Evolutionary conservation across 2,113 vertebrate genomes (phyloP).

Genomic region (Leptocoma aspasia): DNA sequence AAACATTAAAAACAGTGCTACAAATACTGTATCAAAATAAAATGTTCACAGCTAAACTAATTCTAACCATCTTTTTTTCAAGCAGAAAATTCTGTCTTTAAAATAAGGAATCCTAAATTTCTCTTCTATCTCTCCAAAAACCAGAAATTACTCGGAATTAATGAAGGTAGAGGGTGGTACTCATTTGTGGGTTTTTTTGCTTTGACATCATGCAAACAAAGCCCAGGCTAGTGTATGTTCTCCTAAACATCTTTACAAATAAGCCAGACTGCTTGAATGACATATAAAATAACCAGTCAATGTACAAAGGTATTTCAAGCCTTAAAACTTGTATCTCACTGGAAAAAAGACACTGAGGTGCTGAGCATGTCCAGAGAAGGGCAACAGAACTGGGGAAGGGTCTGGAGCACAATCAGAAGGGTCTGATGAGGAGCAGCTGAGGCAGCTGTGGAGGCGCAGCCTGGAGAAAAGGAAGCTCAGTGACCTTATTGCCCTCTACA

Average conservation of each 20-base stretch:
- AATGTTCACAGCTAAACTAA: not conserved
- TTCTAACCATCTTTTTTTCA: not conserved
- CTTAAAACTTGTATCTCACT: not conserved
- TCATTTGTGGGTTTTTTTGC: not conserved
- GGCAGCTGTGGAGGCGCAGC: accelerated
- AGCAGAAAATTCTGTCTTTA: not conserved
- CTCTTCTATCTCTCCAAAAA: not conserved
- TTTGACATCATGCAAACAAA: not conserved
- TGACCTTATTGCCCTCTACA: accelerated
- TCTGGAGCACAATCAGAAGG: not conserved
- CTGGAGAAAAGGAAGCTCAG: not conserved
- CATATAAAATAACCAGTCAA: not conserved
- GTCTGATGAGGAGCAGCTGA: not conserved
- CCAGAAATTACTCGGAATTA: not conserved
- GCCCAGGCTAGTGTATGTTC: not conserved
- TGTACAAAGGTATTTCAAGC: not conserved
- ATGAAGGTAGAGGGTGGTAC: accelerated
- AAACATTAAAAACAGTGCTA: not conserved
- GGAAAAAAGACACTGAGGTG: not conserved
- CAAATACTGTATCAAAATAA: not conserved
- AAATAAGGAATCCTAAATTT: not conserved
- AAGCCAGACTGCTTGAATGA: not conserved
- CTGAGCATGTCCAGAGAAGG: not conserved
- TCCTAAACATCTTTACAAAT: not conserved
- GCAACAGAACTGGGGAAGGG: accelerated